Evolutionary conservation across 2,888 invertebrate genomes (phyloP).

Genomic region (Netelia virgata): DNA sequence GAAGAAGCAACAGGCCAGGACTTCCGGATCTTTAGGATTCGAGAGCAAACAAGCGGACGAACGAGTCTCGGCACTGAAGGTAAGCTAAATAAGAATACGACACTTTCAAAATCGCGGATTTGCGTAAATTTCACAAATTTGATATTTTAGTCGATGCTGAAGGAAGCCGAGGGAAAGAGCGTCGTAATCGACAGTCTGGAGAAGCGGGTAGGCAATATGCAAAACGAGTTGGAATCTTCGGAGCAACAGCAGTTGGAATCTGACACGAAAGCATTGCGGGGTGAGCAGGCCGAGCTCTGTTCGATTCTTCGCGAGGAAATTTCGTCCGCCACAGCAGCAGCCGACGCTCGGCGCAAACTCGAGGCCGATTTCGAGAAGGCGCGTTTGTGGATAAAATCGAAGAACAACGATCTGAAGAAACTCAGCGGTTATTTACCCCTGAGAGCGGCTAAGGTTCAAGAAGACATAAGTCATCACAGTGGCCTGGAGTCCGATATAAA

Average conservation of each 20-base stretch:
- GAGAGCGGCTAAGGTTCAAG: constrained; percentile 93
- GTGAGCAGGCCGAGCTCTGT: constrained; percentile 91
- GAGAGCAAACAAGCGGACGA: constrained; percentile 92
- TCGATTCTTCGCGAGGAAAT: constrained; percentile 91
- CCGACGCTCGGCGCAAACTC: constrained; percentile 90
- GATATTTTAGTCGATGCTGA: constrained; percentile 87
- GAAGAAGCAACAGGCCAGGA: constrained; percentile 89
- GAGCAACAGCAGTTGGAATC: constrained; percentile 93
- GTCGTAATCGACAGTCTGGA: constrained; percentile 93
- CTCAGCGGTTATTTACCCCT: constrained; percentile 92
- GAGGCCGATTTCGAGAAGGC: constrained; percentile 93
- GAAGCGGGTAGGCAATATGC: constrained; percentile 93
- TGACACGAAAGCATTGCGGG: constrained; percentile 89
- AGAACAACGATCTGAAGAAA: constrained; percentile 91
- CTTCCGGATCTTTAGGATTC: constrained; percentile 90
- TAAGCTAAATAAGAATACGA: constrained; percentile 64
- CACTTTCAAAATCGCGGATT: not conserved
- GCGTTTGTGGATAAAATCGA: constrained; percentile 92
- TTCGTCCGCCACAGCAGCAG: constrained; percentile 89
- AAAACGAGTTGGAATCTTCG: constrained; percentile 93
- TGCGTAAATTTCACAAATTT: constrained; percentile 11
- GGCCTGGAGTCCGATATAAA: constrained; percentile 91
- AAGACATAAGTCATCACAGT: constrained; percentile 91
- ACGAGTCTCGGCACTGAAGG: constrained; percentile 89
- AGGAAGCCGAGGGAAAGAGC: constrained; percentile 94